Evolutionary conservation across 2,797 vertebrate genomes (phyloP).

Genomic region (Oreochromis mossambicus): DNA sequence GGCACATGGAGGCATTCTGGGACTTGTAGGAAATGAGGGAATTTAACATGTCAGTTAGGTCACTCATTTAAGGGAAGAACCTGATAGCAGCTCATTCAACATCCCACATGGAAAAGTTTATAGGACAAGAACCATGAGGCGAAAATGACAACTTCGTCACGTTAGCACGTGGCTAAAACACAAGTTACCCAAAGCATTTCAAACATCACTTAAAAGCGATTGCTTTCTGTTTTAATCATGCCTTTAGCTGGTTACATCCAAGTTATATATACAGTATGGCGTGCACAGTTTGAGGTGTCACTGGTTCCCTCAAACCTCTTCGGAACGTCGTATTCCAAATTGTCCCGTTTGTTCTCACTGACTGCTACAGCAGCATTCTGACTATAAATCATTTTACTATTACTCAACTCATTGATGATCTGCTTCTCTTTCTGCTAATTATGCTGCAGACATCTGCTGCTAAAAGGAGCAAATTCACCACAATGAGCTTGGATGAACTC

Average conservation of each 20-base stretch:
- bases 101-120: background rate
- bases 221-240: background rate
- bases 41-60: background rate
- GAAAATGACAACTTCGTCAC: background rate
- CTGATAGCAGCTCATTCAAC: background rate
- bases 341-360: fast-evolving
- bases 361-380: background rate
- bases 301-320: background rate
- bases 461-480: background rate
- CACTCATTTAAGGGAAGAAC: background rate
- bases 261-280: background rate
- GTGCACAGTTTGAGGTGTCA: background rate
- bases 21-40: background rate
- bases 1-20: background rate
- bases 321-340: fast-evolving
- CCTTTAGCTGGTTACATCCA: background rate
- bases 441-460: background rate
- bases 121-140: background rate
- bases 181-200: background rate
- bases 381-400: background rate
- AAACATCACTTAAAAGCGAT: background rate
- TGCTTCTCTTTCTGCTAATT: background rate
- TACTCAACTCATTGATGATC: background rate
- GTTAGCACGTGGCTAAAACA: background rate
- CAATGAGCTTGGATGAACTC: background rate